These are phyloP conservation scores for Promerops cafer DNA, from an alignment of 2,113 vertebrate species.

Conservation along the genomic window DNA sequence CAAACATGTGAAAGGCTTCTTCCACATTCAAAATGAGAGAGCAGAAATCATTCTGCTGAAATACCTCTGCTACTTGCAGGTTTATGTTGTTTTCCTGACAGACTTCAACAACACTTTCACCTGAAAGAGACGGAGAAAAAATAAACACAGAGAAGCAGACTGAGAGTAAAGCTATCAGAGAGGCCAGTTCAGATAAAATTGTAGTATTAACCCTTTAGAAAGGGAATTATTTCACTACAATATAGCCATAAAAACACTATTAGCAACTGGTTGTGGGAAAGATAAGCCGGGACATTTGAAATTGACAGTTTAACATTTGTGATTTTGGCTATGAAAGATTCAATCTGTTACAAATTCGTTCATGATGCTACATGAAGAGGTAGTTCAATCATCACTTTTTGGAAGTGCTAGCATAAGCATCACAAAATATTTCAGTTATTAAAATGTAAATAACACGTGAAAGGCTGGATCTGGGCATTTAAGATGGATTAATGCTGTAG, in stretches of 20 bases:
- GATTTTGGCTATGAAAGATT: conserved; percentile 36
- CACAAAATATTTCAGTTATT: neutral
- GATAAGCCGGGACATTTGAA: neutral
- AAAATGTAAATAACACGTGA: conserved; percentile 15
- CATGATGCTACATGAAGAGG: neutral
- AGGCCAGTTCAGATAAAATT: neutral
- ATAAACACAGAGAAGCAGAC: neutral
- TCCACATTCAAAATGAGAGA: neutral
- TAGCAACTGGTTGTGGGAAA: conserved; percentile 1
- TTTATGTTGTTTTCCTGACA: neutral
- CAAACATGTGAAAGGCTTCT: neutral
- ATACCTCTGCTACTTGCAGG: neutral
- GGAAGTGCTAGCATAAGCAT: neutral
- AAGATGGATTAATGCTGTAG: neutral
- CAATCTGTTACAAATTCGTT: conserved; percentile 15
- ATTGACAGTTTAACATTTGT: conserved; percentile 49
- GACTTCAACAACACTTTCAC: neutral
- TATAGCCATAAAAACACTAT: conserved; percentile 28
- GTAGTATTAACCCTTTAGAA: conserved; percentile 15
- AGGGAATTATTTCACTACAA: conserved; percentile 32
- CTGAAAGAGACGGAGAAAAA: neutral
- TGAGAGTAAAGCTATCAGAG: neutral
- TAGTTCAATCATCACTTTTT: neutral
- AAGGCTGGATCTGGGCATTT: conserved; percentile 9
- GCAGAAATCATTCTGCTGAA: neutral